Percentiles rank a stretch among this genome's conserved stretches.
Conservation (phyloP, 2,113 vertebrate genomes). For the Daphoenositta chrysoptera region DNA sequence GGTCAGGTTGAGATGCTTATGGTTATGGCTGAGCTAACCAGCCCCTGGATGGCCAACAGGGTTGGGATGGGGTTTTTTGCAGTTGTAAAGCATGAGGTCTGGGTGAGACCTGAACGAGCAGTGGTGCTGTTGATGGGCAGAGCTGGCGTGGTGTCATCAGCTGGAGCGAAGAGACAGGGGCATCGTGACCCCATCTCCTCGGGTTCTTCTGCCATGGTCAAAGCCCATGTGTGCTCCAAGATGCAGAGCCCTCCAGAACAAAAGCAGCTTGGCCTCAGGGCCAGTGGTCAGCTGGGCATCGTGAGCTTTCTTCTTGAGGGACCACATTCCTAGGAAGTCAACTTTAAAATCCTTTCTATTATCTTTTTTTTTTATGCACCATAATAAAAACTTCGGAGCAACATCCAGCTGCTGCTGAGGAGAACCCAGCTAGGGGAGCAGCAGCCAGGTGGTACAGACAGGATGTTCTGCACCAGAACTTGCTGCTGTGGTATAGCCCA, state of each 20-base stretch:
- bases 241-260: neutral
- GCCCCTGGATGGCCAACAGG: neutral
- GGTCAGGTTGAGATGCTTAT: neutral
- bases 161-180: neutral
- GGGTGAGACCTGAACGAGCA: neutral
- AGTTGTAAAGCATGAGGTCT: neutral
- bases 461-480: neutral
- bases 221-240: neutral
- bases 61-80: neutral
- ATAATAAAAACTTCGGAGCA: neutral
- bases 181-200: neutral
- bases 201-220: neutral
- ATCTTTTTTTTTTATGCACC: neutral
- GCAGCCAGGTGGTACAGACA: rapidly evolving
- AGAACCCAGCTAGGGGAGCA: neutral
- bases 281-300: neutral
- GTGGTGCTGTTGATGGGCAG: neutral
- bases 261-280: neutral
- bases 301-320: neutral
- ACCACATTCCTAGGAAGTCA: neutral
- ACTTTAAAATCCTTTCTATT: neutral
- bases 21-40: neutral
- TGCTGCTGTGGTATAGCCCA: neutral
- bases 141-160: neutral
- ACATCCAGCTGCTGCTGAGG: neutral